phyloP scores from a whole-genome alignment of 2,113 vertebrate genomes.

The Ceyx cyanopectus region DNA sequence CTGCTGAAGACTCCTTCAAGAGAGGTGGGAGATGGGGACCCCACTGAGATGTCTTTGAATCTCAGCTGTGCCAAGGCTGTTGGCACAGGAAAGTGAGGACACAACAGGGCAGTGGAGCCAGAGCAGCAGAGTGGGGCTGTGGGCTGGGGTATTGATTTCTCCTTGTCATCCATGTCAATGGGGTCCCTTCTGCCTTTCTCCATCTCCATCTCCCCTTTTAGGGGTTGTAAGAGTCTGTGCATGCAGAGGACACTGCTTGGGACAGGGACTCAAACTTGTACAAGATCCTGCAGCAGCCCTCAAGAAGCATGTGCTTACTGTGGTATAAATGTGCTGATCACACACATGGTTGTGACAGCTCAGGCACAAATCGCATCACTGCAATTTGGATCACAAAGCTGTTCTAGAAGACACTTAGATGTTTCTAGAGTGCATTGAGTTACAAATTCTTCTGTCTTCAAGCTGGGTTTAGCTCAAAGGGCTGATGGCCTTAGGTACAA shows the following conservation, averaged over 20 bases:
- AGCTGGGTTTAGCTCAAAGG: background rate
- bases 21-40: background rate
- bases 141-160: background rate
- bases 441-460: background rate
- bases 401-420: background rate
- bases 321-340: background rate
- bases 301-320: background rate
- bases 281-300: background rate
- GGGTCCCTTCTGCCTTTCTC: background rate
- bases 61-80: background rate
- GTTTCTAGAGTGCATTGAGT: background rate
- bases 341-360: background rate
- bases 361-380: background rate
- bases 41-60: background rate
- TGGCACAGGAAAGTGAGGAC: background rate
- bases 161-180: background rate
- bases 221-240: fast-evolving
- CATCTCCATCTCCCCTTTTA: background rate
- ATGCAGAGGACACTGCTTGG: background rate
- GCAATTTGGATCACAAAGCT: background rate
- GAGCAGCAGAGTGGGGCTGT: background rate
- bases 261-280: background rate
- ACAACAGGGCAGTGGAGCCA: fast-evolving
- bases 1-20: conserved; percentile 17
- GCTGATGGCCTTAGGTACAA: background rate